These are phyloP conservation scores for Perithous albicinctus DNA, from an alignment of 2,888 invertebrate genomes.

Conservation along the genomic window DNA sequence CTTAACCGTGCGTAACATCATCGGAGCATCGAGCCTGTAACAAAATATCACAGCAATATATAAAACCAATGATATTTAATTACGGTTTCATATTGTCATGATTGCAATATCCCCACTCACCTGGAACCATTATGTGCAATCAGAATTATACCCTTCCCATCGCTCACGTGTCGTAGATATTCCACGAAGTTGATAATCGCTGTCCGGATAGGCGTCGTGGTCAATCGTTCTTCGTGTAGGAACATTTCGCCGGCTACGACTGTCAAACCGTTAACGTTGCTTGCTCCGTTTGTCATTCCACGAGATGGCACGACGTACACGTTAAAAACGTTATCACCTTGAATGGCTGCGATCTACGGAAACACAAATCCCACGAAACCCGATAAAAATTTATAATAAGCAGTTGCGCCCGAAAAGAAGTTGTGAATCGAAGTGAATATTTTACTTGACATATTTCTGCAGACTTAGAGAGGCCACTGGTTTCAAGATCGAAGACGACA, in stretches of 20 bases:
- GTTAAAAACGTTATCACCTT: too few species aligned
- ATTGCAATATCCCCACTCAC: conserved; percentile 1
- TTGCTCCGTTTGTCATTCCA: too few species aligned
- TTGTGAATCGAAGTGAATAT: too few species aligned
- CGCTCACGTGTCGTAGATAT: conserved; percentile 14
- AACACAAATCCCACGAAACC: too few species aligned
- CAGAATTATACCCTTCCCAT: conserved; percentile 24
- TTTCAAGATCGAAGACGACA: too few species aligned
- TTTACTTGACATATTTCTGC: too few species aligned
- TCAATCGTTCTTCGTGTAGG: conserved; percentile 19
- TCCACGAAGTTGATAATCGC: conserved; percentile 36
- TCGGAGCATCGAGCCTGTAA: conserved; percentile 42
- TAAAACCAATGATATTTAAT: background rate
- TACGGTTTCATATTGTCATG: background rate
- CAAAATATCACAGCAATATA: background rate
- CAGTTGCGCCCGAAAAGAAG: too few species aligned
- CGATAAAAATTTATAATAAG: too few species aligned
- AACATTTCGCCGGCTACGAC: conserved; percentile 58
- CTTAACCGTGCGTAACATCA: conserved; percentile 4
- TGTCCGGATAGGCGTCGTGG: conserved; percentile 24
- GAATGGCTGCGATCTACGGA: too few species aligned
- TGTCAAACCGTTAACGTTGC: conserved; percentile 28
- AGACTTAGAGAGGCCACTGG: too few species aligned
- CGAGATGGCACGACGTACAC: too few species aligned
- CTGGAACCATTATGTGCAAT: conserved; percentile 46